phyloP scores from a whole-genome alignment of 2,888 invertebrate genomes.

The Nesidiocoris tenuis region DNA sequence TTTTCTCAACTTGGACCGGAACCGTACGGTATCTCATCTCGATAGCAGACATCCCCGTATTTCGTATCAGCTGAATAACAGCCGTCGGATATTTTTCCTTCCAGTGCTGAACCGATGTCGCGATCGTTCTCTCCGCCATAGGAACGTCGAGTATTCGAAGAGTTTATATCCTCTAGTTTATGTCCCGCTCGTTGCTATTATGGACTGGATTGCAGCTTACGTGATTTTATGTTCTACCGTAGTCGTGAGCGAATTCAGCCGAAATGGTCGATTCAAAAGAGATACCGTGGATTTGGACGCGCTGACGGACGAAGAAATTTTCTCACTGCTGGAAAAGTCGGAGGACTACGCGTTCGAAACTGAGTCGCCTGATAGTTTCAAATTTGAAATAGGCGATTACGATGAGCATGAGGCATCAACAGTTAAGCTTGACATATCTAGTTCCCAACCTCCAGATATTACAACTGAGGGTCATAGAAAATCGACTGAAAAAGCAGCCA shows the following conservation, averaged over 20 bases:
- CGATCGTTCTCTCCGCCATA: background rate
- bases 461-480: too few relatives aligned
- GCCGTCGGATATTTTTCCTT: background rate
- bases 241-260: background rate
- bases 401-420: background rate
- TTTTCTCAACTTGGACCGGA: background rate
- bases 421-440: background rate
- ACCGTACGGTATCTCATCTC: background rate
- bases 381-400: background rate
- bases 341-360: slow-evolving; percentile 23
- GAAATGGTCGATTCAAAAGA: background rate
- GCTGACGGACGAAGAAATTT: slow-evolving; percentile 29
- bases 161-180: background rate
- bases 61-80: background rate
- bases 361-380: slow-evolving; percentile 2
- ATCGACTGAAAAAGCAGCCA: too few relatives aligned
- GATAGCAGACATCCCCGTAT: background rate
- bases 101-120: background rate
- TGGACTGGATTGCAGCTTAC: background rate
- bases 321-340: slow-evolving; percentile 23
- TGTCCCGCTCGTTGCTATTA: too few relatives aligned
- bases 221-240: background rate
- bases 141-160: background rate
- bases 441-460: too few relatives aligned
- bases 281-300: slow-evolving; percentile 11